These are phyloP conservation scores for Rhinophrynus dorsalis DNA, from an alignment of 2,797 vertebrate genomes.

Conservation along the genomic window DNA sequence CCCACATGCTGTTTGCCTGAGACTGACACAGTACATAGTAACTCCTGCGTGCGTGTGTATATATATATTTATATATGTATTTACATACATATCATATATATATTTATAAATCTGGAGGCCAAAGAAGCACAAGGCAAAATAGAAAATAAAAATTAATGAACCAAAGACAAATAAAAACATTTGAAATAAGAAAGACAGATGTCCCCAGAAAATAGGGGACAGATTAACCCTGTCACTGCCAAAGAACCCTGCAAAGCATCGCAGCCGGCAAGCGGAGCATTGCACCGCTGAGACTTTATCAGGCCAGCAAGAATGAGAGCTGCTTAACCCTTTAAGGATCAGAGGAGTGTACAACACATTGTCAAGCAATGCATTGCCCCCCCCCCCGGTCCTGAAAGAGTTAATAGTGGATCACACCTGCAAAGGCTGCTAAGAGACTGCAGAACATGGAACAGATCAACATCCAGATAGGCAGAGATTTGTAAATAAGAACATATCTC, in stretches of 20 bases:
- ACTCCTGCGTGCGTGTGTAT: slow-evolving; percentile 38
- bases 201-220: background rate
- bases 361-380: too few species aligned
- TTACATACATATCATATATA: slow-evolving; percentile 32
- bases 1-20: slow-evolving; percentile 43
- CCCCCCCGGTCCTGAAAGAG: too few species aligned
- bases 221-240: slow-evolving; percentile 7
- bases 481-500: too few species aligned
- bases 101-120: slow-evolving; percentile 25
- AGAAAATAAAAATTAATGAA: background rate
- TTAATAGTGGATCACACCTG: too few species aligned
- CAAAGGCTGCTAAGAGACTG: too few species aligned
- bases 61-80: slow-evolving; percentile 31
- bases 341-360: too few species aligned
- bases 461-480: too few species aligned
- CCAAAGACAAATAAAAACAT: background rate
- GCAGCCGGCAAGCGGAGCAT: slow-evolving; percentile 1
- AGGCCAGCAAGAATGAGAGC: too few species aligned
- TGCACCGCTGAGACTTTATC: too few species aligned
- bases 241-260: slow-evolving; percentile 34
- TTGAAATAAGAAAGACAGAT: background rate
- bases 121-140: slow-evolving; percentile 30
- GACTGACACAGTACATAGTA: slow-evolving; percentile 29
- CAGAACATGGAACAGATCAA: too few species aligned
- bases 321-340: too few species aligned